phyloP scores from a whole-genome alignment of 2,888 invertebrate species.

The Salticus scenicus region DNA sequence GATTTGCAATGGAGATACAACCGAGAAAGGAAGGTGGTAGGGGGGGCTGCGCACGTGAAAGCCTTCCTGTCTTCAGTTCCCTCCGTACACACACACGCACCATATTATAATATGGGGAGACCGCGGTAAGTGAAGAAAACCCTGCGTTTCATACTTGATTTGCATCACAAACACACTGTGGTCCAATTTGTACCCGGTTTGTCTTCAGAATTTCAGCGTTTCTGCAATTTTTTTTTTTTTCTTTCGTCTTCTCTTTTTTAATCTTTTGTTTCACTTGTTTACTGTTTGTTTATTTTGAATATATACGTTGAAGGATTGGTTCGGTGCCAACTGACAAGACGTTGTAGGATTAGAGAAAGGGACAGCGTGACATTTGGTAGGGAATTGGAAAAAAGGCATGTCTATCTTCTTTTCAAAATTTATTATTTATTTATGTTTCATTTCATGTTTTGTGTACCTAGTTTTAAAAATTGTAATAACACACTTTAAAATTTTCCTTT shows the following conservation, averaged over 20 bases:
- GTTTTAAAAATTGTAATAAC: too few species aligned
- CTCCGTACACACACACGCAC: background rate
- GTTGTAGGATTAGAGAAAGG: too few species aligned
- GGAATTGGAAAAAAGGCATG: too few species aligned
- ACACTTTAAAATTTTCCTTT: too few species aligned
- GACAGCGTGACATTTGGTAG: too few species aligned
- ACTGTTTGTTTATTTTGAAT: background rate
- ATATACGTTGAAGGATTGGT: constrained; percentile 30
- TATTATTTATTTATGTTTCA: too few species aligned
- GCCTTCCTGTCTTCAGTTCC: constrained; percentile 16
- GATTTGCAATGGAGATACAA: constrained; percentile 69
- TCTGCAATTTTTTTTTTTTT: constrained; percentile 46
- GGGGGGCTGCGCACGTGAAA: constrained; percentile 7
- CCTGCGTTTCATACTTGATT: constrained; percentile 53
- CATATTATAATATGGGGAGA: constrained; percentile 58
- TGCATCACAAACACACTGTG: constrained; percentile 64
- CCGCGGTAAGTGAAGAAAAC: constrained; percentile 52
- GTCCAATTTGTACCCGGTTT: constrained; percentile 69
- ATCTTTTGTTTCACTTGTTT: constrained; percentile 20
- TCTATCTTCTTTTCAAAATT: too few species aligned
- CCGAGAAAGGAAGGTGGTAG: constrained; percentile 13
- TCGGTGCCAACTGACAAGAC: background rate
- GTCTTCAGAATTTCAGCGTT: constrained; percentile 22
- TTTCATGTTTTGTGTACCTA: too few species aligned
- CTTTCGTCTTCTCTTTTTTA: constrained; percentile 23